Conservation (phyloP, 2,113 vertebrate species). For the Ictalurus furcatus region DNA sequence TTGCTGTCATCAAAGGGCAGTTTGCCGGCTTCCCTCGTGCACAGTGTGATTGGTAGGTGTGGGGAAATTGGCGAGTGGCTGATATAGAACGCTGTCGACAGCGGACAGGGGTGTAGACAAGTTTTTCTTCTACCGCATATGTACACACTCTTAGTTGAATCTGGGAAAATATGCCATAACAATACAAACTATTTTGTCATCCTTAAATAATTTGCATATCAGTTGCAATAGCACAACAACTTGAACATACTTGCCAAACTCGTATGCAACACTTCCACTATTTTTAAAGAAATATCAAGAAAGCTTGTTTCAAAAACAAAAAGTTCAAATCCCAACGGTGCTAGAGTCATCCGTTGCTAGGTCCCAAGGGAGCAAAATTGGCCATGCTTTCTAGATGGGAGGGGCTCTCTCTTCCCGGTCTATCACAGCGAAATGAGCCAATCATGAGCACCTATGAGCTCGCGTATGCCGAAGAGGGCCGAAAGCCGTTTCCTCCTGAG, state of each 20-base stretch:
- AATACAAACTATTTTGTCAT: not conserved
- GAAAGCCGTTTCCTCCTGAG: not conserved
- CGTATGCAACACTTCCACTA: not conserved
- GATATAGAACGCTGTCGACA: not conserved
- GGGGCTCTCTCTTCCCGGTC: not conserved
- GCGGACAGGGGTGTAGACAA: not conserved
- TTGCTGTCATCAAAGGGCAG: conserved; percentile 13
- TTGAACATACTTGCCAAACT: not conserved
- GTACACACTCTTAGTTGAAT: not conserved
- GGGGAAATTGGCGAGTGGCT: not conserved
- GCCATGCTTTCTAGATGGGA: not conserved
- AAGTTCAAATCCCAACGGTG: no score
- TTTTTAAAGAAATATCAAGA: not conserved
- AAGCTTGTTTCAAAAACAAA: not conserved
- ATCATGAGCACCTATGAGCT: not conserved
- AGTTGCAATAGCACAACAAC: not conserved
- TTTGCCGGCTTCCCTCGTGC: not conserved
- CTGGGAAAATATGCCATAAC: not conserved
- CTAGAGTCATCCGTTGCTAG: not conserved
- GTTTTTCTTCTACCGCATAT: not conserved
- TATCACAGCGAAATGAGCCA: not conserved
- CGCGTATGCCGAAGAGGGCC: not conserved
- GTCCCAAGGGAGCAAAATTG: not conserved
- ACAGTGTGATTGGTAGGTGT: not conserved
- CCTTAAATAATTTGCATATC: not conserved